Conservation (phyloP, 2,888 invertebrate species). For the Selenia dentaria region DNA sequence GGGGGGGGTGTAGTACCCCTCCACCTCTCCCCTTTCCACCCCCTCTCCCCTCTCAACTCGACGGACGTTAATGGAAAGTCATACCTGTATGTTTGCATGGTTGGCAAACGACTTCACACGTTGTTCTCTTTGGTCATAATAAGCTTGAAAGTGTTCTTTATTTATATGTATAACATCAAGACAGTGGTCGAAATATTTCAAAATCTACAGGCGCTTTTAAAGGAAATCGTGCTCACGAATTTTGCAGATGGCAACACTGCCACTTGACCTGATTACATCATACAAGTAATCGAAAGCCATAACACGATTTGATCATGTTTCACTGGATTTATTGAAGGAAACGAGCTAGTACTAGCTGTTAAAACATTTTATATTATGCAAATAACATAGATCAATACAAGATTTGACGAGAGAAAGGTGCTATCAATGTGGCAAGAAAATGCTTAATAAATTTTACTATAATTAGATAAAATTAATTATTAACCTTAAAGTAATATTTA, state of each 20-base stretch:
- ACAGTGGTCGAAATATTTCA: too few species aligned
- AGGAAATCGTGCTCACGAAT: slow-evolving; percentile 31
- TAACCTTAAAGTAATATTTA: too few species aligned
- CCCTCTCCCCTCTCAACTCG: too few species aligned
- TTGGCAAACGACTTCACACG: too few species aligned
- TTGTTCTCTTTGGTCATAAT: too few species aligned
- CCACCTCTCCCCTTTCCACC: too few species aligned
- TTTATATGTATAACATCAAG: too few species aligned
- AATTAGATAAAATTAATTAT: slow-evolving; percentile 5
- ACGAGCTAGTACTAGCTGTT: slow-evolving; percentile 12
- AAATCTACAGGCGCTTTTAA: slow-evolving; percentile 11
- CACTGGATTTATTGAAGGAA: slow-evolving; percentile 21
- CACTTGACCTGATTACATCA: slow-evolving; percentile 31
- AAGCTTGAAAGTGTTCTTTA: too few species aligned
- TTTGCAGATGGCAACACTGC: slow-evolving; percentile 27
- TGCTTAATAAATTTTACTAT: slow-evolving; percentile 2
- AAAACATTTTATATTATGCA: slow-evolving; percentile 4
- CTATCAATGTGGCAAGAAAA: slow-evolving; percentile 2
- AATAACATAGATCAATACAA: neutral
- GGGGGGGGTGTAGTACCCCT: too few species aligned
- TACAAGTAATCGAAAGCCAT: slow-evolving; percentile 17
- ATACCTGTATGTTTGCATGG: too few species aligned
- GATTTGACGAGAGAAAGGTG: slow-evolving; percentile 21
- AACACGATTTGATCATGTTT: slow-evolving; percentile 18
- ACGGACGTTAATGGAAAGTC: too few species aligned